Evolutionary conservation across 2,113 vertebrate genomes (phyloP), one percentile per base, ranked within the genome.

Genomic region (Motacilla alba): DNA sequence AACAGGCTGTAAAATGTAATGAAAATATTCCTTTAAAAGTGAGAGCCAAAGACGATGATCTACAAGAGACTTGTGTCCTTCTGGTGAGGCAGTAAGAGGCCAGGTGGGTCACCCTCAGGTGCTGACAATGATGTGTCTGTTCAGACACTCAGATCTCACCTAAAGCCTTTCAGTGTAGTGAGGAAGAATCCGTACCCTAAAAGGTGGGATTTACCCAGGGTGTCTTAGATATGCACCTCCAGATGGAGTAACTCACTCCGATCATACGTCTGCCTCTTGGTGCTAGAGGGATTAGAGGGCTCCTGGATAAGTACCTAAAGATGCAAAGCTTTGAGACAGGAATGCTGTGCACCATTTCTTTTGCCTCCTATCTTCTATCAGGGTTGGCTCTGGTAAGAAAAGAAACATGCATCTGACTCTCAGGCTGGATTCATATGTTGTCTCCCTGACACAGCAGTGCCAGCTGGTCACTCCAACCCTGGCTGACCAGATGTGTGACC

Each of bases 51-150:
- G 20, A 27, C 58, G 46, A 16, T 58, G 56, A 67, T 21, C 35
- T 78, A 19, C 26, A n/a, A 31, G 46, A 63, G 20, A 66, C n/a
- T 68, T 49, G 17, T 35, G 31, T 10, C 18, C 30, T 77, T 62
- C n/a, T 76, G 17, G 13, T 28, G 13, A 52, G 55, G 46, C 2
- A 2, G n/a, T 44, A n/a, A 30, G 31, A 76, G n/a, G 26, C 55
- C n/a, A 39, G 15, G 19, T 37, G 41, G 47, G 31, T 53, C 22
- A 66, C 33, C 10, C 10, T 22, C 15, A 30, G 44, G 19, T 83
- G 26, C 50, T 5, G 6, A 0, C 1, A 1, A 3, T 69, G 28
- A 37, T n/a, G 9, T 35, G 7, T 60, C 62, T 60, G 5, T 69
- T 90, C 11, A 73, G 70, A 30, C 35, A 56, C n/a, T 83, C n/a